Base-by-base conservation (phyloP, 2,797 vertebrate genomes). In the Mionectes olivaceus region DNA sequence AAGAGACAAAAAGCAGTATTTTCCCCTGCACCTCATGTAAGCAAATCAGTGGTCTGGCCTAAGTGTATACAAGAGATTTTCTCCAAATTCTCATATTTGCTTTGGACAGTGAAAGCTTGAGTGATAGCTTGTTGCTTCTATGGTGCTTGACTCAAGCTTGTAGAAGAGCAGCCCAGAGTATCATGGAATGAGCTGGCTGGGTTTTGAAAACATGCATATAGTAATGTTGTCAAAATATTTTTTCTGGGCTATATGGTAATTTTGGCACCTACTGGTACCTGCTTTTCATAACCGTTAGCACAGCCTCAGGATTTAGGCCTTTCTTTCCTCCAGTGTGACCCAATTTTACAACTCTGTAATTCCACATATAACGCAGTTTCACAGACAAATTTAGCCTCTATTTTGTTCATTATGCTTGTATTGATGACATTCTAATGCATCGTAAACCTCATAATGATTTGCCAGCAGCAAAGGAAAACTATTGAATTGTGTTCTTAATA, bases 401-500 rank as follows among this genome's bases (percentile, higher is more conserved):
- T 71, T 85, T 77, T 25, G 24, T 70, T 70, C 71, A 30, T 57
- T 7, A 4, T 50, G 35, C 56, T 64, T 53, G 10, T 89, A 56
- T 70, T 71, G 22, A 5, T 59, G 44, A 53, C 25, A 44, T 94
- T 95, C 60, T 63, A 83, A 56, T 79, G 33, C 68, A 74, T 44
- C 79, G 46, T 77, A 76, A 79, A 56, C 61, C 46, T 76, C 56
- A 43, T 80, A 77, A 85, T 81, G 56, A 83, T 64, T 46, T 85
- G 35, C 39, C 25, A 47, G 46, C 24, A 95, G 39, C 59, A 81
- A 74, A 83, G 91, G 12, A 91, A 80, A 78, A 47, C 23, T 9
- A 10, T 37, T 95, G 55, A 95, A 71, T 91, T 82, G 27, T 87
- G 37, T 87, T 49, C 46, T 69, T 78, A 94, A 86, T 82, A 87